Evolutionary conservation across 2,113 vertebrate genomes (phyloP).

Genomic region (Meleagris gallopavo): DNA sequence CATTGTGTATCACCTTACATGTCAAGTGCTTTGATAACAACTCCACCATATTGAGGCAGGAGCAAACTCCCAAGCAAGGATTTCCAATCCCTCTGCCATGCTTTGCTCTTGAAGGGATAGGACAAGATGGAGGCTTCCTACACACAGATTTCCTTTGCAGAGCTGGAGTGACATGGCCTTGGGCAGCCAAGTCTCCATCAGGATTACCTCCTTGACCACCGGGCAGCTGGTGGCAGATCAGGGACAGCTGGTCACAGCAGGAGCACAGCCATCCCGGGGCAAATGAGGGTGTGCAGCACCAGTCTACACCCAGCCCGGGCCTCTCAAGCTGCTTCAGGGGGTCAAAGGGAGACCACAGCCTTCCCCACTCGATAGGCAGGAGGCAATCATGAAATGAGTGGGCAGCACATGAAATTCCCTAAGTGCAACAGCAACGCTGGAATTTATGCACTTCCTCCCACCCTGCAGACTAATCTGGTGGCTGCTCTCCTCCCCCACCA

Average conservation of each 20-base stretch:
- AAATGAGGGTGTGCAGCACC: neutral
- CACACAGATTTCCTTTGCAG: neutral
- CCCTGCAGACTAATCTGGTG: neutral
- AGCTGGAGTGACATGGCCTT: neutral
- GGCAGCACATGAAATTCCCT: neutral
- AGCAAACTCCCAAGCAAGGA: neutral
- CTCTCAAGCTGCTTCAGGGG: neutral
- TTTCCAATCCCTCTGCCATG: fast-evolving
- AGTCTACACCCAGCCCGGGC: neutral
- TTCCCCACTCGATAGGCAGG: neutral
- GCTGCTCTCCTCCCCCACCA: neutral
- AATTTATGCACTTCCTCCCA: slow-evolving; percentile 9
- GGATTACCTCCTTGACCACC: neutral
- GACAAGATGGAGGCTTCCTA: neutral
- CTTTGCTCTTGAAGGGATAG: neutral
- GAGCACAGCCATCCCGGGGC: fast-evolving
- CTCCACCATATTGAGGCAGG: neutral
- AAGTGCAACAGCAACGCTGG: neutral
- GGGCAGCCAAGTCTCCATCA: fast-evolving
- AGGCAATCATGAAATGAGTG: neutral
- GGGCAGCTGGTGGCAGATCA: neutral
- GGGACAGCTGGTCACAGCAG: fast-evolving
- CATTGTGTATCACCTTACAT: neutral
- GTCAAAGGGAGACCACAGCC: neutral
- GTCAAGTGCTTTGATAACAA: neutral